Percentiles rank a stretch among this genome's conserved stretches.
phyloP scores from a whole-genome alignment of 2,888 invertebrate species.

The Phania funesta region DNA sequence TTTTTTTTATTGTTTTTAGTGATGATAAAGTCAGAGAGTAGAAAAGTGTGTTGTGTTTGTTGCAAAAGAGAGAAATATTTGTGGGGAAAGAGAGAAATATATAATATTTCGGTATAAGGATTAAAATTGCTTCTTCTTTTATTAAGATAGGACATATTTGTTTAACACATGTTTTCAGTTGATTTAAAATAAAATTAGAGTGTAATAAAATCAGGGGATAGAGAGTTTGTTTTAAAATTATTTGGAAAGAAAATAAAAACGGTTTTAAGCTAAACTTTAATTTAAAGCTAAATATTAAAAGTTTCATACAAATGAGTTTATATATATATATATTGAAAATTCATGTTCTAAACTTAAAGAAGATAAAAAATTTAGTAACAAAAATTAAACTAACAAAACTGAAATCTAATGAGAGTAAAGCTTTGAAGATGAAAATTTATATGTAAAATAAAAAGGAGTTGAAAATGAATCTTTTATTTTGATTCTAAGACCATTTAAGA shows the following conservation, averaged over 20 bases:
- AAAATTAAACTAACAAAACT: neutral
- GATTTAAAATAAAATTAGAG: conserved; percentile 19
- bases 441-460: neutral
- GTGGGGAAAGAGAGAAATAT: conserved; percentile 62
- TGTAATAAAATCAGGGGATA: conserved; percentile 32
- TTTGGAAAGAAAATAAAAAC: conserved; percentile 32
- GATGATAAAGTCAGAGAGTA: conserved; percentile 23
- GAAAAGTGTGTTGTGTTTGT: conserved; percentile 41
- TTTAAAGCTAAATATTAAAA: conserved; percentile 43
- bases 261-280: conserved; percentile 52
- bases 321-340: too few species aligned
- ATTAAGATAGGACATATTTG: neutral
- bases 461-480: conserved; percentile 30
- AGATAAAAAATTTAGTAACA: neutral
- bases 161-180: conserved; percentile 4
- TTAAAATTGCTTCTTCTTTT: conserved; percentile 44
- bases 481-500: conserved; percentile 50
- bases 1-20: neutral
- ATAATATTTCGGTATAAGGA: conserved; percentile 55
- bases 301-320: conserved; percentile 8
- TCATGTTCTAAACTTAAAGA: neutral
- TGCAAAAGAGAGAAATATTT: conserved; percentile 52
- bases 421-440: conserved; percentile 15
- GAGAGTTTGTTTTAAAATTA: conserved; percentile 21
- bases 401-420: conserved; percentile 37